Percentiles rank a stretch among this genome's conserved stretches.
Conservation (phyloP, 2,888 invertebrate genomes). For the Caenorhabditis sp. region DNA sequence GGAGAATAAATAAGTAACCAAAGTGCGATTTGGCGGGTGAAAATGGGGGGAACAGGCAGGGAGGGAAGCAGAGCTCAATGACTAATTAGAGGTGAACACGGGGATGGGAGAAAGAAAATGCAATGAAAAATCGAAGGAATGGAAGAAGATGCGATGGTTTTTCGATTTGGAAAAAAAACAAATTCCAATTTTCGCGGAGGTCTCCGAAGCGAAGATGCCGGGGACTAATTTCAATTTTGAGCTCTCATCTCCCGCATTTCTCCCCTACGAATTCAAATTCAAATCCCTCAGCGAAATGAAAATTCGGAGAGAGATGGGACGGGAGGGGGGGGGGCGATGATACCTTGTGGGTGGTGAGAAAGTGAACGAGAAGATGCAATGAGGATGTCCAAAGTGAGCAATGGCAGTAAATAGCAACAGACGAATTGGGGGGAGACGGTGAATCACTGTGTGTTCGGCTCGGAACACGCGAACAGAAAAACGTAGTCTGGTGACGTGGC, state of each 20-base stretch:
- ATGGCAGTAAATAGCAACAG: neutral
- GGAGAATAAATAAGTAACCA: neutral
- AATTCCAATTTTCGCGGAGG: conserved; percentile 15
- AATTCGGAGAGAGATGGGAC: conserved; percentile 13
- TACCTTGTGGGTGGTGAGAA: too few relatives aligned
- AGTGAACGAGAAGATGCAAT: too few relatives aligned
- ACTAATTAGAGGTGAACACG: neutral
- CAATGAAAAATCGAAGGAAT: too few relatives aligned
- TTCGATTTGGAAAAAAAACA: conserved; percentile 26
- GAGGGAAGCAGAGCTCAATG: too few relatives aligned
- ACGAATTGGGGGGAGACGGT: too few relatives aligned
- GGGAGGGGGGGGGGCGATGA: too few relatives aligned
- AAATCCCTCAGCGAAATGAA: conserved; percentile 22
- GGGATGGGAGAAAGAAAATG: conserved; percentile 6
- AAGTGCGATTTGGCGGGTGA: neutral
- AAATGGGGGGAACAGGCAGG: too few relatives aligned
- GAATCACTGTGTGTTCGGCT: too few relatives aligned
- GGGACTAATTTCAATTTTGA: conserved; percentile 56
- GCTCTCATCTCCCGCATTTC: conserved; percentile 50
- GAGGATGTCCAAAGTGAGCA: too few relatives aligned
- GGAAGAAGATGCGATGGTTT: conserved; percentile 23
- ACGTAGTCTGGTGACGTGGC: too few relatives aligned
- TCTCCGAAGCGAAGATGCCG: neutral
- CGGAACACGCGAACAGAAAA: too few relatives aligned
- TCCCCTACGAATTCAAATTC: conserved; percentile 9